Conservation (phyloP, 2,888 invertebrate genomes). For the Tenthredo mesomela region DNA sequence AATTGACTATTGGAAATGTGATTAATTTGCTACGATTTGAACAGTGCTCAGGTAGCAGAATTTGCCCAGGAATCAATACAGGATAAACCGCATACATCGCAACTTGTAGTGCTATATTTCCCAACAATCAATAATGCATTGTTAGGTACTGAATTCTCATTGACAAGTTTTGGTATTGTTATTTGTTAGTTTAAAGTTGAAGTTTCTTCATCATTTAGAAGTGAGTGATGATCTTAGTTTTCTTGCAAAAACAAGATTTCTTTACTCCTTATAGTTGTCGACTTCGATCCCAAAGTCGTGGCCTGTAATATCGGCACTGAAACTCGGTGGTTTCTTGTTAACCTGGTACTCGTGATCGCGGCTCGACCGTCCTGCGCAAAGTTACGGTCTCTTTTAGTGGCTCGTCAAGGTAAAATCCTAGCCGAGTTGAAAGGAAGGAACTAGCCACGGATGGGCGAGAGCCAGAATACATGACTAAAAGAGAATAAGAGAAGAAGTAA, state of each 20-base stretch:
- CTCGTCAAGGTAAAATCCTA: background rate
- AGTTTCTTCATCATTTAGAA: background rate
- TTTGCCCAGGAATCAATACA: background rate
- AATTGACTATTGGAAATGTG: background rate
- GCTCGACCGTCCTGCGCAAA: slow-evolving; percentile 50
- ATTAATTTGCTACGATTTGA: background rate
- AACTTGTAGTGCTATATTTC: background rate
- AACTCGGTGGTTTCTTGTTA: slow-evolving; percentile 61
- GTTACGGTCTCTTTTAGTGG: slow-evolving; percentile 13
- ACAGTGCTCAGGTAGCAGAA: background rate
- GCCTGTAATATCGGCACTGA: slow-evolving; percentile 5
- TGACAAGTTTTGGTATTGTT: background rate
- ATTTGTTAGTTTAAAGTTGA: background rate
- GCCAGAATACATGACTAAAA: background rate
- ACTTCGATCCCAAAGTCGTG: background rate
- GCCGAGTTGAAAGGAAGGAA: background rate
- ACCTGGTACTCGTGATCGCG: slow-evolving; percentile 65
- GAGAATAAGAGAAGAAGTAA: slow-evolving; percentile 10
- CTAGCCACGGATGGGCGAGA: slow-evolving; percentile 4
- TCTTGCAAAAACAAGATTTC: background rate
- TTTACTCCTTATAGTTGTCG: background rate
- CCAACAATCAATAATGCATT: background rate
- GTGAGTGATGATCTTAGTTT: background rate
- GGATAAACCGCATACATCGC: background rate
- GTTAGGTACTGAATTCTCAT: background rate